Percentiles rank a stretch among this genome's conserved stretches.
Conservation (phyloP, 2,888 invertebrate species). For the Drosophila prostipennis region DNA sequence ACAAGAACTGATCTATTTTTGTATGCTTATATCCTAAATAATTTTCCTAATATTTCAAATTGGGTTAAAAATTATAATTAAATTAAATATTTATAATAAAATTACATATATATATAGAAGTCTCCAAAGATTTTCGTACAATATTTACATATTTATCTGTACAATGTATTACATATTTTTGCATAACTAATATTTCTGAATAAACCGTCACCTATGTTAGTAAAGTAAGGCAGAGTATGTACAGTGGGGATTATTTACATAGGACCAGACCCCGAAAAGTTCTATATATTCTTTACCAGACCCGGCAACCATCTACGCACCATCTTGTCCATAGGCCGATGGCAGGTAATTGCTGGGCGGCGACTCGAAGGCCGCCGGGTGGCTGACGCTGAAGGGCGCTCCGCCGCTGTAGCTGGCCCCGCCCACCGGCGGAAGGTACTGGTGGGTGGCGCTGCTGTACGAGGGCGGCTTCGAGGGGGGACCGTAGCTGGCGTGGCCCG, state of each 20-base stretch:
- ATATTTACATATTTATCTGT: conserved; percentile 1
- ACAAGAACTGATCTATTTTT: too few relatives aligned
- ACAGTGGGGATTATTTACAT: conserved; percentile 14
- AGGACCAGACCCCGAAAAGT: not conserved
- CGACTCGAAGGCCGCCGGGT: conserved; percentile 83
- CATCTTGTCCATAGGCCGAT: conserved; percentile 82
- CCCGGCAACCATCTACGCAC: conserved; percentile 72
- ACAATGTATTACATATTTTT: not conserved
- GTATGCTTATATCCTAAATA: too few relatives aligned
- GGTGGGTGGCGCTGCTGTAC: conserved; percentile 81
- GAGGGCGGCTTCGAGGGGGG: conserved; percentile 83
- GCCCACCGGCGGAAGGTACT: conserved; percentile 82
- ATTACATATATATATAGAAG: too few relatives aligned
- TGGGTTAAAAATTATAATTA: too few relatives aligned
- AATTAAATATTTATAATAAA: too few relatives aligned
- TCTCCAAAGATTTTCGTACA: not conserved
- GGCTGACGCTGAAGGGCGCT: conserved; percentile 79
- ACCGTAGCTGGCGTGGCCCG: conserved; percentile 82
- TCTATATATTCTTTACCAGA: not conserved
- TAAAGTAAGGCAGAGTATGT: not conserved
- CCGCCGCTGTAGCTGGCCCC: conserved; percentile 70
- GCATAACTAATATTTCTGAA: too few relatives aligned
- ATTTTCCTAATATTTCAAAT: too few relatives aligned
- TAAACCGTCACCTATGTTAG: conserved; percentile 13
- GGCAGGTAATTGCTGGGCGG: conserved; percentile 82